Evolutionary conservation across 2,113 vertebrate species (phyloP).

Genomic region (Thermophis baileyi): DNA sequence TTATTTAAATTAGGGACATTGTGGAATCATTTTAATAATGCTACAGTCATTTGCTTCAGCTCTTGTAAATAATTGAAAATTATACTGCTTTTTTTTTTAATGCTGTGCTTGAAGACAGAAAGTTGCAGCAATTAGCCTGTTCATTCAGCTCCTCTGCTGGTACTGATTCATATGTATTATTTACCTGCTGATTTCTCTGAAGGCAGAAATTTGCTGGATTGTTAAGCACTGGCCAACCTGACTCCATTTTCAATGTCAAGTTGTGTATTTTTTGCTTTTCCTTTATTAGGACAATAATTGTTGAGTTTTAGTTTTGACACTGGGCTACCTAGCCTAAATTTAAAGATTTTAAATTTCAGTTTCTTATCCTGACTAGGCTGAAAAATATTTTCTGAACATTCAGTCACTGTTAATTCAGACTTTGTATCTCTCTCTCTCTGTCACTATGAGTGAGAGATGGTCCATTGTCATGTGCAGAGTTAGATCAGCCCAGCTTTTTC

Average conservation of each 20-base stretch:
- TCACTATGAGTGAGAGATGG: background rate
- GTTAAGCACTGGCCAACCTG: no score
- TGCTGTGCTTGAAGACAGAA: background rate
- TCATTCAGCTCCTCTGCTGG: background rate
- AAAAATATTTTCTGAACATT: background rate
- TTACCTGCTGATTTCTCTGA: background rate
- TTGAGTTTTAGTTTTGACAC: background rate
- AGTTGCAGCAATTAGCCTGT: background rate
- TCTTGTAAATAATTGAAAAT: conserved; percentile 15
- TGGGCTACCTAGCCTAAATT: background rate
- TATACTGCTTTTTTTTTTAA: background rate
- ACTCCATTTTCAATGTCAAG: background rate
- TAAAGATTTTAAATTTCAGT: background rate
- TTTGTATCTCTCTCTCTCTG: background rate
- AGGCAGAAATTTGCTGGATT: background rate
- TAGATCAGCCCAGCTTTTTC: background rate
- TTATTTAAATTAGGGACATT: background rate
- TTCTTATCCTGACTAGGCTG: background rate
- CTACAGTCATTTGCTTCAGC: background rate
- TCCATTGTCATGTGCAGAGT: background rate
- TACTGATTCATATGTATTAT: background rate
- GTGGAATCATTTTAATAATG: conserved; percentile 13
- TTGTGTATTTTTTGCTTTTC: background rate
- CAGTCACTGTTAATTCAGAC: background rate
- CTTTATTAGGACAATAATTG: background rate